Evolutionary conservation across 2,888 invertebrate species (phyloP), one percentile per base, ranked within the genome.

Genomic region (Hetaerina titia): DNA sequence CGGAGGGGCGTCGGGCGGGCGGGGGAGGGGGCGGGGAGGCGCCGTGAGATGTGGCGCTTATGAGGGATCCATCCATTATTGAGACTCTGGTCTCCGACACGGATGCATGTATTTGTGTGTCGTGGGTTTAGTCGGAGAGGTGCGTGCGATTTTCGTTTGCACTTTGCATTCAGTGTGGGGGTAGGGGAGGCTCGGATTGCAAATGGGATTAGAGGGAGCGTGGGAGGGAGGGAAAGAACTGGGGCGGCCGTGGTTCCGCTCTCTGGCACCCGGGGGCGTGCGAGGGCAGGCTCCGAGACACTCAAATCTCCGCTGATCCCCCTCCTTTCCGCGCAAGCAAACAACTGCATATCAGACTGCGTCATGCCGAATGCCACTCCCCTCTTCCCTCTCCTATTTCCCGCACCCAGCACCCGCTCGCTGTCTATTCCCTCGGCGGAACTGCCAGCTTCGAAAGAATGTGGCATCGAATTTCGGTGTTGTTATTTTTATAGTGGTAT

Each of bases 301-400:
- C 90, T 90, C 45, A 45, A 90, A 90, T 90, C 64, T 90, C 45
- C 63, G 63, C 31, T 64, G 63, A 64, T 90, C 63, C 90, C 64
- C 90, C 64, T 64, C 90, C 45, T 90, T 90, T 69, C 90, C 90
- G 45, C 92, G 56, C 69, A 92, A 74, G 69, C 45, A 69, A 92
- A 92, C 92, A 92, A 92, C 69, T 92, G 92, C 92, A 92, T 69
- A 92, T 92, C 69, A 74, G 92, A 92, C 92, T 92, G 69, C 92
- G 92, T 69, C 90, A 90, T 25, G 45, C 63, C 22, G 45, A 17
- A 64, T 90, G 25, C 63, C 63, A 7, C 45, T n/a, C 25, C 45
- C 60, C 0, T 64, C 63, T 22, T 45, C 45, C 19, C 31, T 57
- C 25, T 56, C 45, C 19, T 13, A 22, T 57, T 57, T 89, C 89